phyloP scores from a whole-genome alignment of 2,113 vertebrate genomes.

The Craseonycteris thonglongyai region DNA sequence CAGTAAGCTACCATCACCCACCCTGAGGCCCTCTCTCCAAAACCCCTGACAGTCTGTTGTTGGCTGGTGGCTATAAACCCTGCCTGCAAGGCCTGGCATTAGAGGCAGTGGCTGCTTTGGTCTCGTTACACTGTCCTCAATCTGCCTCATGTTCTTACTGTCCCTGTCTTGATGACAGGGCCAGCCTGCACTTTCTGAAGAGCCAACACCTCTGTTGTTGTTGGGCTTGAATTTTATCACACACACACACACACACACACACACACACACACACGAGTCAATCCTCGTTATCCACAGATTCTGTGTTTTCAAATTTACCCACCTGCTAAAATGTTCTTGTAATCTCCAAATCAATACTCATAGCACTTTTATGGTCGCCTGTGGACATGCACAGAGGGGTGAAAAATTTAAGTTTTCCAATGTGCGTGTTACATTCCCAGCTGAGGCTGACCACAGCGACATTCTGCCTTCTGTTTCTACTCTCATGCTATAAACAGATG shows the following conservation, averaged over 20 bases:
- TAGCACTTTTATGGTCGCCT: neutral
- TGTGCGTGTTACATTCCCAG: accelerated
- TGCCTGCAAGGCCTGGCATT: neutral
- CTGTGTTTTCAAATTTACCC: neutral
- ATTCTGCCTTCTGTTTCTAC: neutral
- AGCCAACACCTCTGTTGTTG: neutral
- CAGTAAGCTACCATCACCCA: accelerated
- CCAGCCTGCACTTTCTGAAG: neutral
- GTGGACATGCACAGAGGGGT: neutral
- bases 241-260: neutral
- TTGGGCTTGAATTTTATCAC: neutral
- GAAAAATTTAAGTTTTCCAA: neutral
- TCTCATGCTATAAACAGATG: neutral
- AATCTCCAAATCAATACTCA: neutral
- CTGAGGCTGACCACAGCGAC: neutral
- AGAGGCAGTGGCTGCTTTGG: neutral
- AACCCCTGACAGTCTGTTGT: neutral
- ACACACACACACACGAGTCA: neutral
- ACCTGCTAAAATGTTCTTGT: neutral
- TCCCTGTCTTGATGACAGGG: neutral
- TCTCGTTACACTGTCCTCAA: neutral
- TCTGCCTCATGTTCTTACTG: neutral
- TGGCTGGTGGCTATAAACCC: neutral
- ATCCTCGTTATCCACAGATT: neutral
- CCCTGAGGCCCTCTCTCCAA: neutral